Percentiles rank a stretch among this genome's conserved stretches.
Conservation (phyloP, 2,888 invertebrate species). For the Agelastica alni region DNA sequence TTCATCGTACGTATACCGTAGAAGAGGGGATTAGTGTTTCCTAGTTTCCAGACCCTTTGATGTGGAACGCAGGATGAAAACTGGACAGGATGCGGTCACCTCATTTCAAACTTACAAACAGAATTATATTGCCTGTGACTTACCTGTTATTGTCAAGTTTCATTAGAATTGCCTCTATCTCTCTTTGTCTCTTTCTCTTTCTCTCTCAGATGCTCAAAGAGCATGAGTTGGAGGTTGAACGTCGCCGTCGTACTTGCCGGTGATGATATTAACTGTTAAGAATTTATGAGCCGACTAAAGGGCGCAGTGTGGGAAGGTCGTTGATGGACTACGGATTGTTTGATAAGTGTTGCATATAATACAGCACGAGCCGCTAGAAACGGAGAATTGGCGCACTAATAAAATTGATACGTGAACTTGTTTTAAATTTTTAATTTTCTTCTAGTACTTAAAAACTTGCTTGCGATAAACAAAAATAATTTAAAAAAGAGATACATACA, state of each 20-base stretch:
- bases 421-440: too few species aligned
- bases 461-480: too few species aligned
- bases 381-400: too few species aligned
- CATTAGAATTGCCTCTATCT: conserved; percentile 42
- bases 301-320: not conserved
- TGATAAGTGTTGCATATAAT: too few species aligned
- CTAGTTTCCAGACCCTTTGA: conserved; percentile 42
- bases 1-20: conserved; percentile 26
- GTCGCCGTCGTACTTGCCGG: conserved; percentile 3
- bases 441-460: too few species aligned
- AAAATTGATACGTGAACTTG: too few species aligned
- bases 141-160: conserved; percentile 52
- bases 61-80: conserved; percentile 49
- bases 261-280: conserved; percentile 34
- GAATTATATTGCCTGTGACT: conserved; percentile 55
- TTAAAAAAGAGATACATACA: too few species aligned
- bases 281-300: conserved; percentile 24
- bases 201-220: conserved; percentile 31
- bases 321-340: not conserved
- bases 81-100: conserved; percentile 51
- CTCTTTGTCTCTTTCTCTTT: too few species aligned
- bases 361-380: too few species aligned
- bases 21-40: conserved; percentile 26
- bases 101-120: conserved; percentile 52
- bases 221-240: conserved; percentile 12